phyloP scores from a whole-genome alignment of 2,888 invertebrate species.

The Apocheima hispidaria region DNA sequence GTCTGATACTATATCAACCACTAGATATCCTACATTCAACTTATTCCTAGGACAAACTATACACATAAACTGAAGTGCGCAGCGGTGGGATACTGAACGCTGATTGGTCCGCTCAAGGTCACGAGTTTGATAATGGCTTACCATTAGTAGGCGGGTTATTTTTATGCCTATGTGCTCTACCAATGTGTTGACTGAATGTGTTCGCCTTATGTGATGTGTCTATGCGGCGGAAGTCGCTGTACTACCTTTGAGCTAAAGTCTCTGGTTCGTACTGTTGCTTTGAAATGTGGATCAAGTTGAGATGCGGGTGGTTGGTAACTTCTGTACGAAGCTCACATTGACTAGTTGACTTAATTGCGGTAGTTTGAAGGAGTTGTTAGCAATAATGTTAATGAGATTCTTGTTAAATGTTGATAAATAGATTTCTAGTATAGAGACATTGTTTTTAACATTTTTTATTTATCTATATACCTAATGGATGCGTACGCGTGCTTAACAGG shows the following conservation, averaged over 20 bases:
- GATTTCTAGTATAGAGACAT: neutral
- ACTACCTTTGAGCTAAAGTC: neutral
- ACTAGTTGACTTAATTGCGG: neutral
- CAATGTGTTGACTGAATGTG: neutral
- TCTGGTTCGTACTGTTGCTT: conserved; percentile 1
- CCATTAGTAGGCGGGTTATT: neutral
- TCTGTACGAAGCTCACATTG: no score
- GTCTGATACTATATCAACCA: neutral
- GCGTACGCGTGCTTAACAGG: no score
- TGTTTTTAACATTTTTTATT: neutral
- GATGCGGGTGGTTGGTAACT: neutral
- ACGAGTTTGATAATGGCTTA: neutral
- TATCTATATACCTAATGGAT: no score
- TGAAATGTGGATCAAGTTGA: conserved; percentile 6
- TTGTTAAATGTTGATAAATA: neutral
- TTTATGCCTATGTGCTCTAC: neutral
- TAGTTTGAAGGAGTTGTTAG: neutral
- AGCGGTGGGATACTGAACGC: no score
- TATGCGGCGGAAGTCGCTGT: neutral
- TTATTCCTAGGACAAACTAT: no score
- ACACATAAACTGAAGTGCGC: no score
- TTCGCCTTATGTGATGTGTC: neutral
- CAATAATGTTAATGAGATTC: neutral
- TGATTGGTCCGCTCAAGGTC: no score
- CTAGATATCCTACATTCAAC: neutral